Conservation (phyloP, 2,113 vertebrate genomes). For the Sitta europaea region DNA sequence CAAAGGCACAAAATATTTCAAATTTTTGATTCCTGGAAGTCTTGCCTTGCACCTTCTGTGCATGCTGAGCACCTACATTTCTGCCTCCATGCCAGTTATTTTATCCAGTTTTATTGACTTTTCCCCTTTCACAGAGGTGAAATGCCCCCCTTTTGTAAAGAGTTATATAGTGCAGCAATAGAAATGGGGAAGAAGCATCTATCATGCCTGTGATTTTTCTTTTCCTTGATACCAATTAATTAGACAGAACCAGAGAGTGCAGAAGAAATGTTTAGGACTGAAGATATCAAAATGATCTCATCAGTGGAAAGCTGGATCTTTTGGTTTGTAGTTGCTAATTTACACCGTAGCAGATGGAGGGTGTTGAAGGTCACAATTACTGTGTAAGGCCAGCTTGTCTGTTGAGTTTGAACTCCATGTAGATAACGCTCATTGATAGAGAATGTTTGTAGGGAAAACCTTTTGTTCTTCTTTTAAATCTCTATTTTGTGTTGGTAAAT, state of each 20-base stretch:
- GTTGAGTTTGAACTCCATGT: background rate
- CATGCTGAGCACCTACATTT: background rate
- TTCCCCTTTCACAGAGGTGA: background rate
- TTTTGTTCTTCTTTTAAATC: constrained; percentile 36
- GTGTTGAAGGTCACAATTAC: constrained; percentile 46
- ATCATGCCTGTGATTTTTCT: background rate
- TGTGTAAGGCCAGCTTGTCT: background rate
- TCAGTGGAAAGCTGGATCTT: background rate
- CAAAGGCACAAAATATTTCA: background rate
- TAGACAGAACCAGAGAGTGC: background rate
- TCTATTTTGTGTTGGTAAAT: constrained; percentile 1
- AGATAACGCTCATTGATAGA: constrained; percentile 2
- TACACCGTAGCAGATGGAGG: constrained; percentile 36
- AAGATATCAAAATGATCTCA: constrained; percentile 19
- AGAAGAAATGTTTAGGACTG: background rate
- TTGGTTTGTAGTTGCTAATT: constrained; percentile 40
- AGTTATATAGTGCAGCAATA: background rate
- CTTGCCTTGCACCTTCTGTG: background rate
- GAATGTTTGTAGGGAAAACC: background rate
- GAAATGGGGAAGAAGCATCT: background rate
- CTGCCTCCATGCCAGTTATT: background rate
- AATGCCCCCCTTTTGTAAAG: background rate
- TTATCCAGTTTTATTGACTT: background rate
- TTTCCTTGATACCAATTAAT: background rate
- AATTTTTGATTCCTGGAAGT: background rate